Evolutionary conservation across 2,888 invertebrate species (phyloP).

Genomic region (Andrena dorsata): DNA sequence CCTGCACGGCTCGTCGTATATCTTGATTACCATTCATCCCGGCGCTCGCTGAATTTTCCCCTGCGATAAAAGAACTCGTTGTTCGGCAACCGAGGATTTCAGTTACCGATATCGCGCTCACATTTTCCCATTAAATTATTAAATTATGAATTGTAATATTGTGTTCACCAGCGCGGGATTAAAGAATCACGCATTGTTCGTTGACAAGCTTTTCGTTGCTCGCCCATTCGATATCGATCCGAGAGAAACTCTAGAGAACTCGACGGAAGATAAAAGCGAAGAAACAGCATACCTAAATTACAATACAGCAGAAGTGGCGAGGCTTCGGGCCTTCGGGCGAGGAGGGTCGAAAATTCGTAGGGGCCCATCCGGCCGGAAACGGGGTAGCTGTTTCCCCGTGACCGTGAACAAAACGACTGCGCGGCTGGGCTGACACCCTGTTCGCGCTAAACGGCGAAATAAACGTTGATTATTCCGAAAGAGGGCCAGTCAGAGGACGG

Average conservation of each 20-base stretch:
- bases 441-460: conserved; percentile 61
- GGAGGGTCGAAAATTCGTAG: too few relatives aligned
- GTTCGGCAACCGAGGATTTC: conserved; percentile 37
- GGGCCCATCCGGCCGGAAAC: neutral
- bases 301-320: too few relatives aligned
- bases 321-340: too few relatives aligned
- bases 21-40: conserved; percentile 55
- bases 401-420: conserved; percentile 17
- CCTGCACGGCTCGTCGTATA: conserved; percentile 40
- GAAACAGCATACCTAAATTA: too few relatives aligned
- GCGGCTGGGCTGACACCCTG: conserved; percentile 47
- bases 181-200: too few relatives aligned
- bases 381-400: neutral
- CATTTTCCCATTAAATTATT: conserved; percentile 12
- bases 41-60: conserved; percentile 36
- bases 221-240: too few relatives aligned
- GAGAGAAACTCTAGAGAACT: too few relatives aligned
- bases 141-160: neutral
- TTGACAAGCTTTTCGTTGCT: too few relatives aligned
- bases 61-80: conserved; percentile 38
- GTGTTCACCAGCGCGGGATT: neutral
- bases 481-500: conserved; percentile 28
- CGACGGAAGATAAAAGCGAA: too few relatives aligned
- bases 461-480: conserved; percentile 68
- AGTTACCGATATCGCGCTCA: conserved; percentile 25